These are phyloP conservation scores for Hypercompe scribonia DNA, from an alignment of 2,888 invertebrate species.

Conservation along the genomic window DNA sequence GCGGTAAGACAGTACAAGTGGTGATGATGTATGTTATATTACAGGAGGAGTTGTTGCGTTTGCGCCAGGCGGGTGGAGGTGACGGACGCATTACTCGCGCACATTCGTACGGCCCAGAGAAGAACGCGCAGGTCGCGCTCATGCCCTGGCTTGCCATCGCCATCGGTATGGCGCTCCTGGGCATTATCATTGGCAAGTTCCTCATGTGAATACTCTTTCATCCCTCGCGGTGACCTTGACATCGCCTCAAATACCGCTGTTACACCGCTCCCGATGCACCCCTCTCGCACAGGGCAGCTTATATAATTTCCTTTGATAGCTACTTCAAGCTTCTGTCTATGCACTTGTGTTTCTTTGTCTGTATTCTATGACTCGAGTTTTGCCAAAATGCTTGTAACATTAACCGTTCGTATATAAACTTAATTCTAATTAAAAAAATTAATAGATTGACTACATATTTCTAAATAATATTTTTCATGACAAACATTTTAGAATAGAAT, in stretches of 20 bases:
- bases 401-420: neutral
- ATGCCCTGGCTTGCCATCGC: slow-evolving; percentile 89
- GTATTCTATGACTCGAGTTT: slow-evolving; percentile 21
- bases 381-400: slow-evolving; percentile 18
- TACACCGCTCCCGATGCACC: slow-evolving; percentile 71
- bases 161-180: slow-evolving; percentile 89
- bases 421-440: neutral
- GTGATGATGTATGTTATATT: slow-evolving; percentile 27
- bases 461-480: neutral
- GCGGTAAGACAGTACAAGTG: neutral
- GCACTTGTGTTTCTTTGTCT: slow-evolving; percentile 36
- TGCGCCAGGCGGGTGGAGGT: slow-evolving; percentile 80
- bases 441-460: neutral
- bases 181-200: slow-evolving; percentile 93
- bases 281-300: slow-evolving; percentile 68
- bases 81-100: slow-evolving; percentile 74
- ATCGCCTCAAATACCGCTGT: slow-evolving; percentile 70
- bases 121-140: slow-evolving; percentile 85
- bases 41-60: slow-evolving; percentile 89
- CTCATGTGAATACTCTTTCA: slow-evolving; percentile 89
- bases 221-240: slow-evolving; percentile 66
- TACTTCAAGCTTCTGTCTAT: slow-evolving; percentile 44
- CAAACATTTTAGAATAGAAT: neutral
- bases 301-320: slow-evolving; percentile 52
- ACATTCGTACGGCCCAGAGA: slow-evolving; percentile 85